These are phyloP conservation scores for Grammomys surdaster DNA, from an alignment of 2,113 vertebrate species.

Conservation along the genomic window DNA sequence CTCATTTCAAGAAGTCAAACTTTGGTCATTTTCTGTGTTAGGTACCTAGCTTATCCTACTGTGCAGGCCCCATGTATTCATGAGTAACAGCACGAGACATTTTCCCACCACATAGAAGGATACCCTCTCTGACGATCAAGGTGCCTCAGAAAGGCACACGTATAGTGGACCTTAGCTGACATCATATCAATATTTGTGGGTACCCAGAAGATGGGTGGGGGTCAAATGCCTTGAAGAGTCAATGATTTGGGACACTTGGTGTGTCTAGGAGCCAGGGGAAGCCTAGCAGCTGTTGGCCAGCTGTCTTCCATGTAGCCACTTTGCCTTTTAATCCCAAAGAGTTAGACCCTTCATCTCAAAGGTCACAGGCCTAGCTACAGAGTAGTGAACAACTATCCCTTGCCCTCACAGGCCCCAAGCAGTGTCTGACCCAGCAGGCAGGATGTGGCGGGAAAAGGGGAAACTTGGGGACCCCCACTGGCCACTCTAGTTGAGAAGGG, in stretches of 20 bases:
- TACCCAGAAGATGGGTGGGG: neutral
- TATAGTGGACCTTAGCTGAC: neutral
- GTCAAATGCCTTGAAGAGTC: neutral
- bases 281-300: constrained; percentile 67
- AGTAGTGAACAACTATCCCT: neutral
- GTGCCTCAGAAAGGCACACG: neutral
- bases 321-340: constrained; percentile 52
- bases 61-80: neutral
- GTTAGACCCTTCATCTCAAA: constrained; percentile 32
- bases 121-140: neutral
- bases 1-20: neutral
- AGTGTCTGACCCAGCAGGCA: neutral
- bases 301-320: constrained; percentile 63
- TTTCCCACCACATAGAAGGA: neutral
- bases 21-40: neutral
- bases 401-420: neutral
- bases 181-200: neutral
- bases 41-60: neutral
- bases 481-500: neutral
- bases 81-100: neutral
- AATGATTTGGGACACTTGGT: neutral
- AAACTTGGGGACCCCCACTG: neutral
- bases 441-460: neutral
- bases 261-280: neutral
- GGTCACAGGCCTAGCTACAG: constrained; percentile 60